These are phyloP conservation scores for Lepilemur ruficaudatus DNA, from an alignment of 2,797 vertebrate genomes.

Conservation along the genomic window DNA sequence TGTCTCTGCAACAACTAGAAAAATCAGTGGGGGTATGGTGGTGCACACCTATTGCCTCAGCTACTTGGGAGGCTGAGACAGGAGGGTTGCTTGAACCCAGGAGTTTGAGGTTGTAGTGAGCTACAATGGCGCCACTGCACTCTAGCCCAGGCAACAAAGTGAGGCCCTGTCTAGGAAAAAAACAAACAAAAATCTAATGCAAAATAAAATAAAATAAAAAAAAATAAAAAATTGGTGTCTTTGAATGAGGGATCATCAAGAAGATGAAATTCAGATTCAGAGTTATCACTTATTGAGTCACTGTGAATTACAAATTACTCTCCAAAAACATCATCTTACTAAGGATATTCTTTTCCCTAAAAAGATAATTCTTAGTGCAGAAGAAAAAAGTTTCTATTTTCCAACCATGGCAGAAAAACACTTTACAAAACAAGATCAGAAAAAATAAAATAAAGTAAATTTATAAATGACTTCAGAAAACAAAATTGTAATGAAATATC, in stretches of 20 bases:
- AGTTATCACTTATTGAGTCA: not conserved
- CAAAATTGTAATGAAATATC: not conserved
- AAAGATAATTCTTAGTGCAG: not conserved
- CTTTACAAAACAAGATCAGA: constrained; percentile 18
- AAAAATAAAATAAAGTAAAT: not conserved
- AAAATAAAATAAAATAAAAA: not conserved
- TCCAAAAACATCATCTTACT: constrained; percentile 18
- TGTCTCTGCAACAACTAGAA: no score
- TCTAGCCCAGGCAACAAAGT: no score
- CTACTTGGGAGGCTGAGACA: no score
- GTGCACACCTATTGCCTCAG: no score
- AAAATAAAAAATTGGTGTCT: not conserved
- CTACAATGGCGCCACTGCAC: no score
- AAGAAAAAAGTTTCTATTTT: constrained; percentile 23
- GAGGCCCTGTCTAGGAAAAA: no score
- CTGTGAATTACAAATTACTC: not conserved
- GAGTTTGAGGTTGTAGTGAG: no score
- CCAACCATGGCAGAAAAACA: not conserved
- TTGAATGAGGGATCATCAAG: constrained; percentile 13
- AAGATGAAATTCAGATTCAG: not conserved
- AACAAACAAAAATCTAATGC: not conserved
- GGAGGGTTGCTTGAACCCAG: no score
- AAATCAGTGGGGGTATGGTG: no score
- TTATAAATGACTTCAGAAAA: not conserved
- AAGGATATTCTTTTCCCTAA: constrained; percentile 10